Evolutionary conservation across 92 coral and sea anemone species (phyloP).

Genomic region (Epizoanthus scotinus): DNA sequence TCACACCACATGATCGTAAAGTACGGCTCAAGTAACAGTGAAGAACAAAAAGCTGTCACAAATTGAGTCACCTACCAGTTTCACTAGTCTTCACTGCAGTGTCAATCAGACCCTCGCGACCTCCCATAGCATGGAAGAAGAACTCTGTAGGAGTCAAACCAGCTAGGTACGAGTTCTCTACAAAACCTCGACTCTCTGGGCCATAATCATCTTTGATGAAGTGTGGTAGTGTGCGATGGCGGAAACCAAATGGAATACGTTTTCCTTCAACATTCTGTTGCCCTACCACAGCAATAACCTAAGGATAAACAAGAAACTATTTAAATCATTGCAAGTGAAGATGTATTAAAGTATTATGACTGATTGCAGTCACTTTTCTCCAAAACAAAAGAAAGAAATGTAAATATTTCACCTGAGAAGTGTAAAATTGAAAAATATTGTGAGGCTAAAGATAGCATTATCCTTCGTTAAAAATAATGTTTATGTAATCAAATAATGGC

Average conservation of each 20-base stretch:
- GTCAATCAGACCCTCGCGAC: constrained; percentile 99
- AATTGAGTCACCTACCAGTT: constrained; percentile 73
- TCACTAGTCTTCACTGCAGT: constrained; percentile 99
- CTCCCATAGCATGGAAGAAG: constrained; percentile 99
- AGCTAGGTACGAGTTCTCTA: constrained; percentile 99
- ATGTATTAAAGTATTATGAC: background rate
- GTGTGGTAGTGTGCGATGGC: constrained; percentile 98
- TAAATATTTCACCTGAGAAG: no score
- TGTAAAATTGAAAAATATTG: no score
- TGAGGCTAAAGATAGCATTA: background rate
- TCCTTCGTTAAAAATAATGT: background rate
- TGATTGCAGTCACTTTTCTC: no score
- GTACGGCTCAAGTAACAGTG: no score
- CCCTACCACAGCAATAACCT: constrained; percentile 99
- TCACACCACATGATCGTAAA: no score
- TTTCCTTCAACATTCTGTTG: constrained; percentile 99
- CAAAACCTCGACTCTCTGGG: constrained; percentile 99
- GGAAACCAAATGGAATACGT: constrained; percentile 99
- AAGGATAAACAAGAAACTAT: background rate
- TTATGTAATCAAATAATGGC: background rate
- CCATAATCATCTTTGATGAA: constrained; percentile 99
- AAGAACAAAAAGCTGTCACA: background rate
- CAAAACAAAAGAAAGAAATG: no score
- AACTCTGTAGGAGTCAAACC: constrained; percentile 99
- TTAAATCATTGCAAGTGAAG: background rate